Percentiles rank a stretch among this genome's conserved stretches.
Conservation (phyloP, 2,888 invertebrate species). For the Laspeyria flexula region DNA sequence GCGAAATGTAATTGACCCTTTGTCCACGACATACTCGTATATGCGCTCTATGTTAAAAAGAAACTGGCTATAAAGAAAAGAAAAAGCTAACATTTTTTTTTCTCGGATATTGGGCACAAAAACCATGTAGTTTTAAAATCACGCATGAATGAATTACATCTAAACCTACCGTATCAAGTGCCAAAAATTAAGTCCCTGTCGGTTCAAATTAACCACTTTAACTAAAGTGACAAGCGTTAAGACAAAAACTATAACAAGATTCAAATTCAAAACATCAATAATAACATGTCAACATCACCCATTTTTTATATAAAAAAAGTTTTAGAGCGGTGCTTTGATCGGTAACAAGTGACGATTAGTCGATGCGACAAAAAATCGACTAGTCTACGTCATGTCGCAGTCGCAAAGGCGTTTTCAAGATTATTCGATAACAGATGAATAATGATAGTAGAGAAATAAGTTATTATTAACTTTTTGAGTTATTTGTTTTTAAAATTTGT, state of each 20-base stretch:
- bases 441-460: conserved; percentile 64
- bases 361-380: conserved; percentile 68
- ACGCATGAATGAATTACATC: too few relatives aligned
- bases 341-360: conserved; percentile 74
- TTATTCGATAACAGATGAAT: conserved; percentile 70
- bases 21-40: too few relatives aligned
- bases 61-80: too few relatives aligned
- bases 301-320: conserved; percentile 44
- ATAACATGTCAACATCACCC: conserved; percentile 58
- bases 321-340: conserved; percentile 59
- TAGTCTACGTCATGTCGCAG: conserved; percentile 74
- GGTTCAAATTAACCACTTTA: conserved; percentile 4
- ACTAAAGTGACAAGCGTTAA: conserved; percentile 28
- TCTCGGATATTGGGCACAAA: too few relatives aligned
- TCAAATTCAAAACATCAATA: conserved; percentile 58
- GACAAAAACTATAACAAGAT: conserved; percentile 41
- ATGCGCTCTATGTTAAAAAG: too few relatives aligned
- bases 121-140: too few relatives aligned
- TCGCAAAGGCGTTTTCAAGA: conserved; percentile 63
- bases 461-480: conserved; percentile 38
- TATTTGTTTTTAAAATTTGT: conserved; percentile 32
- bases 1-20: too few relatives aligned
- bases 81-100: too few relatives aligned
- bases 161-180: conserved; percentile 1
- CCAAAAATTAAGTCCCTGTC: conserved; percentile 17